Conservation (phyloP, 2,888 invertebrate species). For the Beris chalybata region DNA sequence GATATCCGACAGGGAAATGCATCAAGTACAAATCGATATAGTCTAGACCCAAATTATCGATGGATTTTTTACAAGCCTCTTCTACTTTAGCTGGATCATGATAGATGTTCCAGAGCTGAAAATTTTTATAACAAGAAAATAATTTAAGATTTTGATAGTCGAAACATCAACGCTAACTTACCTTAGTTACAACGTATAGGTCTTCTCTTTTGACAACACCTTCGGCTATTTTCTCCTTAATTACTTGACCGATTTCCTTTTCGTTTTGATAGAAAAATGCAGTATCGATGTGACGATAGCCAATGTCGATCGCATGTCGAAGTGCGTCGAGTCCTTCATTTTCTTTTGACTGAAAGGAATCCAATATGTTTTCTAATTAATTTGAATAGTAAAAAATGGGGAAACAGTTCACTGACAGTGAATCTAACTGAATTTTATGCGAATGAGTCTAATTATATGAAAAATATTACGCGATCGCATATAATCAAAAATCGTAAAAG, state of each 20-base stretch:
- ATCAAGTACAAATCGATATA: constrained; percentile 81
- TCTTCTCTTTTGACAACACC: constrained; percentile 55
- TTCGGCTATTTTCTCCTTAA: constrained; percentile 55
- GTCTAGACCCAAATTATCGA: constrained; percentile 66
- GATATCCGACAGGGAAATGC: constrained; percentile 79
- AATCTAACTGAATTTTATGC: no score
- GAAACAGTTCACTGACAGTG: no score
- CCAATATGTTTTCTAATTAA: not conserved
- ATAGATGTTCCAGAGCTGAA: constrained; percentile 46
- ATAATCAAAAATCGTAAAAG: no score
- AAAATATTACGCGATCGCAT: no score
- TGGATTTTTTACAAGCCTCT: constrained; percentile 63
- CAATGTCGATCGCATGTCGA: constrained; percentile 57
- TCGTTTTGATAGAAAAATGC: constrained; percentile 59
- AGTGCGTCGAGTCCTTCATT: constrained; percentile 48
- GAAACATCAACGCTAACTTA: constrained; percentile 1
- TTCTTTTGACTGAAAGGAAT: constrained; percentile 47
- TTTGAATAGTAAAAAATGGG: no score
- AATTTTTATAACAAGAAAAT: not conserved
- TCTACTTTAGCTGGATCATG: constrained; percentile 71
- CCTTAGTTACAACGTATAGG: constrained; percentile 52
- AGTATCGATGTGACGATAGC: constrained; percentile 61
- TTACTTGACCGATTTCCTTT: constrained; percentile 54
- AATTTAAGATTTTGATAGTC: no score
- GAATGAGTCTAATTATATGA: no score